Percentiles rank a stretch among this genome's conserved stretches.
These are phyloP conservation scores for Pammene fasciana DNA, from an alignment of 2,888 invertebrate species.

Conservation along the genomic window DNA sequence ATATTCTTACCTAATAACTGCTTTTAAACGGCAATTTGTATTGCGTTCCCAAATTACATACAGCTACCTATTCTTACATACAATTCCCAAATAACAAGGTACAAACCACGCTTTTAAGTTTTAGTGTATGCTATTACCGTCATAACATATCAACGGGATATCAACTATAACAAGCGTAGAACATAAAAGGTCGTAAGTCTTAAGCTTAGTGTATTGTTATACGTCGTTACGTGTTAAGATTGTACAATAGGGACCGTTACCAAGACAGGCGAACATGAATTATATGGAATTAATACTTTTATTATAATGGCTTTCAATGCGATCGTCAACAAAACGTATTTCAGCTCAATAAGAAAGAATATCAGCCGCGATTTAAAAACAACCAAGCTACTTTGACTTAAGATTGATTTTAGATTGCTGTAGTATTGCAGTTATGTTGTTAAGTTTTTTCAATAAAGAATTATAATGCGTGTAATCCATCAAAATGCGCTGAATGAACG, in stretches of 20 bases:
- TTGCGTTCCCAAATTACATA: conserved; percentile 14
- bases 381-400: background rate
- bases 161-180: background rate
- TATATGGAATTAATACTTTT: conserved; percentile 44
- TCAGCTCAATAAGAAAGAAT: background rate
- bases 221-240: background rate
- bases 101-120: conserved; percentile 33
- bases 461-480: conserved; percentile 45
- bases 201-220: background rate
- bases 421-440: background rate
- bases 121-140: conserved; percentile 30
- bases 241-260: conserved; percentile 35
- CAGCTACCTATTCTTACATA: conserved; percentile 11
- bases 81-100: conserved; percentile 25
- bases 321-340: conserved; percentile 22
- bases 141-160: conserved; percentile 34
- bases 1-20: conserved; percentile 8
- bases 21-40: conserved; percentile 22
- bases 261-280: conserved; percentile 41
- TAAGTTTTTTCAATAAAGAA: background rate
- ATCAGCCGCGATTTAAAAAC: background rate
- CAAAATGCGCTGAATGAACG: conserved; percentile 42
- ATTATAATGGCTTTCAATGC: conserved; percentile 40
- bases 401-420: background rate
- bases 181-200: background rate